Evolutionary conservation across 2,797 vertebrate genomes (phyloP), one percentile per base, ranked within the genome.

Genomic region (Gymnopithys bicolor): DNA sequence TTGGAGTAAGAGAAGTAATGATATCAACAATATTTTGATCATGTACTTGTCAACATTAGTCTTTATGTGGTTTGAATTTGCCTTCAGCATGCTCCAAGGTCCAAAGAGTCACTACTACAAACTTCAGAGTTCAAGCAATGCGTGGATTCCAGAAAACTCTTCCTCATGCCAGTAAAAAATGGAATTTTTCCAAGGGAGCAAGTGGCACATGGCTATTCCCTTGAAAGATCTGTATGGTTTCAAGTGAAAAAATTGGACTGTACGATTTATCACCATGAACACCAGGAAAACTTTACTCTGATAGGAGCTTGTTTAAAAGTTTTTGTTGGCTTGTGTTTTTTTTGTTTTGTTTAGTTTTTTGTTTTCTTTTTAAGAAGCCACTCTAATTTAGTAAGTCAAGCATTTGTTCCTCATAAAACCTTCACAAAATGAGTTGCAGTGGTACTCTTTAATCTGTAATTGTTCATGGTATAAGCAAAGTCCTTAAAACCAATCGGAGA

Each of bases 11-110:
- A 79, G 43, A 41, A 80, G 33, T 46, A 81, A 93, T 66, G 46
- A 32, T 82, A 94, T 23, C 76, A 95, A 91, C 69, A 92, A 89
- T 35, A 84, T 81, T 76, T 91, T 91, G 33, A 83, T 95, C 28
- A 32, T 43, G 52, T 82, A 51, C 35, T 87, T 91, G 52, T 89
- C 63, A 93, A 75, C 59, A 21, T 91, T 94, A 88, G 63, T 74
- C 88, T 93, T 86, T 41, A 68, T 84, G 90, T 94, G 62, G 79
- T 74, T 94, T 95, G 56, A 77, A 51, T 84, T 91, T 74, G 69
- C 78, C 71, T 86, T 80, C 67, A 84, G 76, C 70, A 43, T 49
- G 25, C 63, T 81, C 59, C 23, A 17, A 5, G 2, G 82, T 66
- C 39, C 66, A 58, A 68, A 46, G 66, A 87, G n/a, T 32, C 49